Conservation (phyloP, 1,140 invertebrate species). For the Marisa cornuarietis region DNA sequence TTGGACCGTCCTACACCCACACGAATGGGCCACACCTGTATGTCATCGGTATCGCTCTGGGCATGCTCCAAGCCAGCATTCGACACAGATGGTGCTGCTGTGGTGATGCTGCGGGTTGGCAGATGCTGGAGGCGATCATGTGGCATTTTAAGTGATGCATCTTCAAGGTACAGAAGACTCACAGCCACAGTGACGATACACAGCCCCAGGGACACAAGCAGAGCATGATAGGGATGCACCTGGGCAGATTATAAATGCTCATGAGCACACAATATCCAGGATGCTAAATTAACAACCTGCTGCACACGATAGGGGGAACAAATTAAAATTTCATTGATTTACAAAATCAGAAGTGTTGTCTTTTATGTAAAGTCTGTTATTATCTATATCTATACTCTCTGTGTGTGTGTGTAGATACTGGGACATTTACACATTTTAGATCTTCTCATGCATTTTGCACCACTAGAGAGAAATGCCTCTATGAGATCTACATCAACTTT, state of each 20-base stretch:
- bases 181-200: slow-evolving; percentile 20
- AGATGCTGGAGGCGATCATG: slow-evolving; percentile 3
- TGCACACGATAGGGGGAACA: too few species aligned
- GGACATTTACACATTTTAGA: too few species aligned
- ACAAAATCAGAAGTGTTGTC: too few species aligned
- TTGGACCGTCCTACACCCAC: not conserved
- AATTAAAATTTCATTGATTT: too few species aligned
- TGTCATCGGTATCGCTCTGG: not conserved
- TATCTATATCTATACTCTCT: too few species aligned
- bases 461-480: too few species aligned
- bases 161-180: slow-evolving; percentile 27
- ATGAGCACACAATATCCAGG: too few species aligned
- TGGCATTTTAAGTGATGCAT: slow-evolving; percentile 21
- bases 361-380: too few species aligned
- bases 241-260: not conserved
- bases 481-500: too few species aligned
- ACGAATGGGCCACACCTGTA: not conserved
- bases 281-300: too few species aligned
- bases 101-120: not conserved
- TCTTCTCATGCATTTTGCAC: too few species aligned
- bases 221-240: slow-evolving; percentile 22
- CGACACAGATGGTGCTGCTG: not conserved
- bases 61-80: not conserved
- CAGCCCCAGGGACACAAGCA: slow-evolving; percentile 14
- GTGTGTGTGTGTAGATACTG: too few species aligned